Conservation (phyloP, 2,888 invertebrate genomes). For the Harpagoxenus sublaevis region DNA sequence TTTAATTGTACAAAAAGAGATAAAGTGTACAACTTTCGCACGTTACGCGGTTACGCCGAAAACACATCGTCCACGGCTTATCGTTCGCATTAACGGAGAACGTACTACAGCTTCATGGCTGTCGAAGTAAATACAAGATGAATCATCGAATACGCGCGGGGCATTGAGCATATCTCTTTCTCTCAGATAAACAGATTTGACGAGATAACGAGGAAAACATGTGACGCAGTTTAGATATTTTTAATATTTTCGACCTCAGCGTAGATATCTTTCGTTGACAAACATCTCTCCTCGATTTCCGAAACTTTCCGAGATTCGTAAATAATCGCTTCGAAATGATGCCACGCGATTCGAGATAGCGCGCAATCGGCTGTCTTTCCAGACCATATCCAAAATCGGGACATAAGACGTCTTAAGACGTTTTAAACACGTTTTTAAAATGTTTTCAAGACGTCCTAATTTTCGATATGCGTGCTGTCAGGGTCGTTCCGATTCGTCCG, state of each 20-base stretch:
- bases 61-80: neutral
- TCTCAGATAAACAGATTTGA: neutral
- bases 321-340: neutral
- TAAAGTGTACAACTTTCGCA: neutral
- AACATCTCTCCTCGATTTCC: neutral
- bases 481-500: no score
- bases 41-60: neutral
- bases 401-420: no score
- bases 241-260: neutral
- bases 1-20: neutral
- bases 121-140: neutral
- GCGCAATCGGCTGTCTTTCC: neutral
- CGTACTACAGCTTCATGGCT: neutral
- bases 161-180: neutral
- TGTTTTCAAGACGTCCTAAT: no score
- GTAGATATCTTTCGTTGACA: no score
- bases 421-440: no score
- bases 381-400: no score
- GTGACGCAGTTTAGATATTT: neutral
- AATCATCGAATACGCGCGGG: neutral
- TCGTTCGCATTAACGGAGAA: neutral
- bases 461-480: no score
- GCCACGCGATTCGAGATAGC: neutral
- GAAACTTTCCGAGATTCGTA: neutral
- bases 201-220: neutral